Base-by-base conservation (phyloP, 2,888 invertebrate genomes). In the Sclerodermus sp. region DNA sequence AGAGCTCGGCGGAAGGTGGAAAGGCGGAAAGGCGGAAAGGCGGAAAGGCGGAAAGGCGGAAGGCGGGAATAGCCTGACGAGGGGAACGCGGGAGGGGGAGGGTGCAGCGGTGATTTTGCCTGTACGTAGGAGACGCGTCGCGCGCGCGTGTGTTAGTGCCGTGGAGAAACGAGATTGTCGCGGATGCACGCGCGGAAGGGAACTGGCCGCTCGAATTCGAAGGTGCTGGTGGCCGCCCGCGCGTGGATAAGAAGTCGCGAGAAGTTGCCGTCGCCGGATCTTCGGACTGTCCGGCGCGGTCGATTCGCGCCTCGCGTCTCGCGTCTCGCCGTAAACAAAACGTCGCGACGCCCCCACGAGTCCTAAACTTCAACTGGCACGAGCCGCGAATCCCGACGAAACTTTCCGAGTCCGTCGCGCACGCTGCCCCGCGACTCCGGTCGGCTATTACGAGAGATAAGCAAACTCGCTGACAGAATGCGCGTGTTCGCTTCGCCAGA, bases 171-270 rank as follows among this genome's bases (percentile, higher is more conserved):
- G 23, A 23, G 57, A 55, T 55, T 55, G 55, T 55, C 52, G 51
- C 58, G 47, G 56, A 48, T 40, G 54, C 55, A 52, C 61, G 64
- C 64, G 61, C 54, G 59, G 56, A 56, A 64, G 50, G 50, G 51
- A 49, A 64, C 61, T 64, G 63, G 53, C 43, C 51, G 44, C 47
- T 31, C 46, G 53, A 46, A 54, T 60, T 56, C 53, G 50, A 60
- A 58, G 60, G 53, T 55, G 57, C 23, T 8, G 23, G 4, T 23
- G 3, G 3, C 23, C 23, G 23, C 23, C 8, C 8, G 23, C 23
- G 4, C 53, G 51, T 44, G 55, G 51, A 55, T 16, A 16, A 39
- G 39, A 16, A 39, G 17, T 5, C 15, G 17, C 23, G 23, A 23
- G 8, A 23, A 8, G 8, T 8, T 8, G 4, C 3, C 4, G 8